A percentile compares a stretch with the other conserved stretches of the same genome.
phyloP scores from a whole-genome alignment of 2,888 invertebrate species.

The Antitype chi region DNA sequence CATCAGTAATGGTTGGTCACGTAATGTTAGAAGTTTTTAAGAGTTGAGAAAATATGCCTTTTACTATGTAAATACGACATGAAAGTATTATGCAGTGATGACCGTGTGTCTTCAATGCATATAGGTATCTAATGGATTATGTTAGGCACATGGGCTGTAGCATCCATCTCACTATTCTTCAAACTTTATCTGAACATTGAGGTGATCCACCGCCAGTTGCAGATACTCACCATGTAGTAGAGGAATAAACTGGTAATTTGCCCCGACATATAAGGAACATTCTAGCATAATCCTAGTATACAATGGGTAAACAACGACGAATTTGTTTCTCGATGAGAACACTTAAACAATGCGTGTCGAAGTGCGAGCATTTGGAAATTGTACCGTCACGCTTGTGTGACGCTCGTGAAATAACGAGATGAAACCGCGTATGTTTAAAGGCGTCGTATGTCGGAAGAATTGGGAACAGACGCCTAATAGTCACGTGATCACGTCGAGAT shows the following conservation, averaged over 20 bases:
- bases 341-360: constrained; percentile 27
- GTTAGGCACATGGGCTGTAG: background rate
- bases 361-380: constrained; percentile 28
- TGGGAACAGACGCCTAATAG: constrained; percentile 30
- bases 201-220: background rate
- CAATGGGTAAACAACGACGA: constrained; percentile 5
- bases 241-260: background rate
- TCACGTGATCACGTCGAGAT: constrained; percentile 27
- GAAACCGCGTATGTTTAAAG: constrained; percentile 23
- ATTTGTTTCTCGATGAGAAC: constrained; percentile 4
- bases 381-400: constrained; percentile 25
- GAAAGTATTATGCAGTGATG: constrained; percentile 10
- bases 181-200: constrained; percentile 15
- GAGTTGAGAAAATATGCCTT: constrained; percentile 11
- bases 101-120: background rate
- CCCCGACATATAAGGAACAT: background rate
- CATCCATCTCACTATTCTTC: background rate
- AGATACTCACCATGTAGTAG: background rate
- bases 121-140: constrained; percentile 18
- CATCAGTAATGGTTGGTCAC: constrained; percentile 11
- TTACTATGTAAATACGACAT: constrained; percentile 31
- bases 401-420: constrained; percentile 32
- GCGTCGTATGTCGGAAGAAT: constrained; percentile 11
- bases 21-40: constrained; percentile 24
- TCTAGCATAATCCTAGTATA: background rate